Evolutionary conservation across 2,888 invertebrate species (phyloP).

Genomic region (Cinara cedri): DNA sequence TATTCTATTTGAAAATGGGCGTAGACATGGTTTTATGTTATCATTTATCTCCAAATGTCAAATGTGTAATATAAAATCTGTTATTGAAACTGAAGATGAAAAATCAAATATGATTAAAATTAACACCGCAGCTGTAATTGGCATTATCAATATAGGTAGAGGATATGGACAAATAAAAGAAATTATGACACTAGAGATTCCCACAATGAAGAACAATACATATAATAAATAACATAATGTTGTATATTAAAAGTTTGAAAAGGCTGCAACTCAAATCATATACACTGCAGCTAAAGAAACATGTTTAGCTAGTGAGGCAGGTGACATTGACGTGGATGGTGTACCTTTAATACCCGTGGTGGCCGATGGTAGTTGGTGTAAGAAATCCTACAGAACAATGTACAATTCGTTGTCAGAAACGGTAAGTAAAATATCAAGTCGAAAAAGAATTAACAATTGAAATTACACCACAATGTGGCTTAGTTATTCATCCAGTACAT

Average conservation of each 20-base stretch:
- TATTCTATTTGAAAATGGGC: not conserved
- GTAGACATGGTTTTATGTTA: not conserved
- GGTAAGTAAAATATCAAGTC: no score
- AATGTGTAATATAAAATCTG: constrained; percentile 11
- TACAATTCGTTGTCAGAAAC: not conserved
- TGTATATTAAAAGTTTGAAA: not conserved
- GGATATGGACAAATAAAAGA: constrained; percentile 4
- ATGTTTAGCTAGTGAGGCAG: not conserved
- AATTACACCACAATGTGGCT: no score
- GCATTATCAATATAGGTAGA: not conserved
- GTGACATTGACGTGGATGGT: not conserved
- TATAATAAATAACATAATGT: not conserved
- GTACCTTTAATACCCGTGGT: not conserved
- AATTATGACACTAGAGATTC: not conserved
- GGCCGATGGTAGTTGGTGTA: constrained; percentile 20
- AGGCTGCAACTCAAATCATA: not conserved
- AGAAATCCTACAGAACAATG: constrained; percentile 13
- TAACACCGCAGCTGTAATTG: not conserved
- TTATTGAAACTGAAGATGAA: not conserved
- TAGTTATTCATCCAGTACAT: no score
- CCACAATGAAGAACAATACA: not conserved
- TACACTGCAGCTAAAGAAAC: not conserved
- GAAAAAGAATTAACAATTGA: no score
- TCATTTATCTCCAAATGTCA: not conserved
- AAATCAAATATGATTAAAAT: not conserved